phyloP scores from a whole-genome alignment of 2,797 vertebrate species.

The Urocyon cinereoargenteus region DNA sequence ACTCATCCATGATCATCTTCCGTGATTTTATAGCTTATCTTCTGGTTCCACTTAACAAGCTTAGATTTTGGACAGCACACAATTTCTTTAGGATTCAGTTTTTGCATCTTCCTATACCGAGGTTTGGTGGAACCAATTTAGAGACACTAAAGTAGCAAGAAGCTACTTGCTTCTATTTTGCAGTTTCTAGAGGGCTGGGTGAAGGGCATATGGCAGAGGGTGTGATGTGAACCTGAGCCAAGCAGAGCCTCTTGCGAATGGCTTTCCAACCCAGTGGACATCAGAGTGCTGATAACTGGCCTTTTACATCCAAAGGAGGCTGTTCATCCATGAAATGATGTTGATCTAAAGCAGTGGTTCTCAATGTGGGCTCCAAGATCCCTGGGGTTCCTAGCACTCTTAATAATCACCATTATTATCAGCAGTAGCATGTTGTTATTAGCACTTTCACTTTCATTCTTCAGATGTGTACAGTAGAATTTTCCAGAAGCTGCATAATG shows the following conservation, averaged over 20 bases:
- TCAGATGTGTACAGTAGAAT: not conserved
- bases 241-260: not conserved
- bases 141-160: not conserved
- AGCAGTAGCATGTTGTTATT: not conserved
- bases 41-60: not conserved
- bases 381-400: not conserved
- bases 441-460: not conserved
- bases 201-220: not conserved
- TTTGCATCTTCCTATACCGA: not conserved
- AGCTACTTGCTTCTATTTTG: not conserved
- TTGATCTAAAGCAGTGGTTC: not conserved
- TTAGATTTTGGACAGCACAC: not conserved
- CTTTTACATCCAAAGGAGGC: not conserved
- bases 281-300: too few species aligned
- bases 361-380: not conserved
- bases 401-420: too few species aligned
- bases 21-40: rapidly evolving
- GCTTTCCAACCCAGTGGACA: too few species aligned
- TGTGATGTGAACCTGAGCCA: not conserved
- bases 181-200: not conserved
- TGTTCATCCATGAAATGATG: not conserved
- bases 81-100: not conserved
- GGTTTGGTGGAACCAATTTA: not conserved
- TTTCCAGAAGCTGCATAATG: not conserved
- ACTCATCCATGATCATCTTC: not conserved